Evolutionary conservation across 2,888 invertebrate species (phyloP).

Genomic region (Tipula vernalis): DNA sequence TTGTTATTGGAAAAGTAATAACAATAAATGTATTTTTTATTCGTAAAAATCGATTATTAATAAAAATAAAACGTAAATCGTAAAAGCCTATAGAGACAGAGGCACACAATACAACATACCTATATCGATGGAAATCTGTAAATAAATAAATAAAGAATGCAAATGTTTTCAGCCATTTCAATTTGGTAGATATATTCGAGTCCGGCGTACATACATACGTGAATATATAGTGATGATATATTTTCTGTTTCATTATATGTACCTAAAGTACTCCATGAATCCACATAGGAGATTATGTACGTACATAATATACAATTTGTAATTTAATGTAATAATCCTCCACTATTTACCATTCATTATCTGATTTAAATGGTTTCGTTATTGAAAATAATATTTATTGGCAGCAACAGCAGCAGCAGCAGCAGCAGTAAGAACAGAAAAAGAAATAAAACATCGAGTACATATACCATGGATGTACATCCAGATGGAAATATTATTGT

Average conservation of each 20-base stretch:
- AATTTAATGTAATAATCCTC: neutral
- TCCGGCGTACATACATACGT: neutral
- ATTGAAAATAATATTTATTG: neutral
- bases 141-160: neutral
- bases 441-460: neutral
- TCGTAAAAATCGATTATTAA: neutral
- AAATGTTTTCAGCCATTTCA: neutral
- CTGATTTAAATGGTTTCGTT: neutral
- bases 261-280: neutral
- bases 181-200: neutral
- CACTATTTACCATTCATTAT: neutral
- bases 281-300: neutral
- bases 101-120: neutral
- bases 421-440: neutral
- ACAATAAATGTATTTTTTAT: neutral
- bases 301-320: neutral
- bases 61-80: neutral
- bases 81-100: neutral
- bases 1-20: neutral
- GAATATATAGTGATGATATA: neutral
- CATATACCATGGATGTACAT: neutral
- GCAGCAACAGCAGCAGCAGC: neutral
- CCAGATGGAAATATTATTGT: neutral
- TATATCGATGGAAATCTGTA: neutral
- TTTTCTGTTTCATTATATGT: neutral